Evolutionary conservation across 2,888 invertebrate species (phyloP).

Genomic region (Octonoba sinensis): DNA sequence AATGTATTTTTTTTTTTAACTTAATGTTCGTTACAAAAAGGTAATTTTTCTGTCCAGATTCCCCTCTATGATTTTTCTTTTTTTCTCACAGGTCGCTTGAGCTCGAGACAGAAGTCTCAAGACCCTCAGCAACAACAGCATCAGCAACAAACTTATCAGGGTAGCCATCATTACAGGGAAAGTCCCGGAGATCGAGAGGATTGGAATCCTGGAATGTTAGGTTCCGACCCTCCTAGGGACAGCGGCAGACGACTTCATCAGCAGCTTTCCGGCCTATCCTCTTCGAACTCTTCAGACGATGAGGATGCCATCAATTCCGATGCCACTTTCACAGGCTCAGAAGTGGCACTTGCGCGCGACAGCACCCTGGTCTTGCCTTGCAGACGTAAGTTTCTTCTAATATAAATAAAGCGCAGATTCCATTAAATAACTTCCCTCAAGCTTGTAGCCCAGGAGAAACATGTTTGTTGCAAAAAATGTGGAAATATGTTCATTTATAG

Average conservation of each 20-base stretch:
- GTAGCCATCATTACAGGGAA: constrained; percentile 24
- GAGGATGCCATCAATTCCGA: constrained; percentile 82
- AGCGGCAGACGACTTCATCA: constrained; percentile 49
- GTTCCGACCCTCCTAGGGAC: constrained; percentile 51
- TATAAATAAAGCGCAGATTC: too few relatives aligned
- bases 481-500: too few relatives aligned
- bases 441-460: too few relatives aligned
- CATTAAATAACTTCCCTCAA: too few relatives aligned
- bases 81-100: constrained; percentile 25
- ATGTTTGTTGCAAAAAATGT: too few relatives aligned
- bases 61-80: neutral
- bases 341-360: constrained; percentile 84
- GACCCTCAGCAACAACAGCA: constrained; percentile 29
- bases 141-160: neutral
- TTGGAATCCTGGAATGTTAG: constrained; percentile 58
- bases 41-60: too few relatives aligned
- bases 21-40: too few relatives aligned
- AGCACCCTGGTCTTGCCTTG: constrained; percentile 81
- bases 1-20: too few relatives aligned
- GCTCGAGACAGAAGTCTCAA: constrained; percentile 46
- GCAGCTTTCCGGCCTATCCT: constrained; percentile 46
- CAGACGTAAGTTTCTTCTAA: constrained; percentile 38
- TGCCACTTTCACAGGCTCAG: constrained; percentile 86
- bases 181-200: constrained; percentile 29
- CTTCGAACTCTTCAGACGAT: constrained; percentile 60